Conservation (phyloP, 1,140 invertebrate genomes). For the Whitmania pigra region DNA sequence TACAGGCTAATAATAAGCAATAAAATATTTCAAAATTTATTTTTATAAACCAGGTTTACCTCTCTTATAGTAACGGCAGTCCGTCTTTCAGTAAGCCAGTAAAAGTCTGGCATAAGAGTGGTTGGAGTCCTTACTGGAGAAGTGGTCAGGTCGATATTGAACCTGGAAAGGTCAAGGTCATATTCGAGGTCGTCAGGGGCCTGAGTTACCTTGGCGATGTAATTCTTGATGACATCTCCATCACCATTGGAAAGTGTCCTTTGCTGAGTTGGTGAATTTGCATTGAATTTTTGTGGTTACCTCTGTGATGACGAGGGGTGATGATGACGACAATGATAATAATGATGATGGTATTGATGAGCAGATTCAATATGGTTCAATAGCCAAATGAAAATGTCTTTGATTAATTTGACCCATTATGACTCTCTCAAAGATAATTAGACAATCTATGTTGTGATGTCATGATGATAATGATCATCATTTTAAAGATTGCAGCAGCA, state of each 20-base stretch:
- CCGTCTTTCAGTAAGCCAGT: not conserved
- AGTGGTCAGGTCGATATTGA: not conserved
- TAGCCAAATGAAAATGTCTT: too few species aligned
- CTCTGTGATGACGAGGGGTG: not conserved
- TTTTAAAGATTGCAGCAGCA: not conserved
- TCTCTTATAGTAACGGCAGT: not conserved
- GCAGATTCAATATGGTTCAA: too few species aligned
- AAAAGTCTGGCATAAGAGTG: not conserved
- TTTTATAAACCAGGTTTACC: slow-evolving; percentile 1
- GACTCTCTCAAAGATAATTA: not conserved
- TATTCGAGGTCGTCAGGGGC: slow-evolving; percentile 6
- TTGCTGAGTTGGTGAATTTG: not conserved
- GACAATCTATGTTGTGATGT: not conserved
- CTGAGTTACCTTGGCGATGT: not conserved
- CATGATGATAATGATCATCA: not conserved
- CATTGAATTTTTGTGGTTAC: not conserved
- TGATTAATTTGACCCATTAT: too few species aligned
- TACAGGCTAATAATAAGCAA: too few species aligned
- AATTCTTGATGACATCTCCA: not conserved
- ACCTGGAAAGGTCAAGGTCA: not conserved
- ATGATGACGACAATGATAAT: not conserved
- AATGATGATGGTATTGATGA: not conserved
- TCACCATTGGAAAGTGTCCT: not conserved
- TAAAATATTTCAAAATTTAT: not conserved
- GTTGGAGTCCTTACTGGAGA: not conserved